Evolutionary conservation across 2,797 vertebrate species (phyloP), one percentile per base, ranked within the genome.

Genomic region (Notamacropus eugenii): DNA sequence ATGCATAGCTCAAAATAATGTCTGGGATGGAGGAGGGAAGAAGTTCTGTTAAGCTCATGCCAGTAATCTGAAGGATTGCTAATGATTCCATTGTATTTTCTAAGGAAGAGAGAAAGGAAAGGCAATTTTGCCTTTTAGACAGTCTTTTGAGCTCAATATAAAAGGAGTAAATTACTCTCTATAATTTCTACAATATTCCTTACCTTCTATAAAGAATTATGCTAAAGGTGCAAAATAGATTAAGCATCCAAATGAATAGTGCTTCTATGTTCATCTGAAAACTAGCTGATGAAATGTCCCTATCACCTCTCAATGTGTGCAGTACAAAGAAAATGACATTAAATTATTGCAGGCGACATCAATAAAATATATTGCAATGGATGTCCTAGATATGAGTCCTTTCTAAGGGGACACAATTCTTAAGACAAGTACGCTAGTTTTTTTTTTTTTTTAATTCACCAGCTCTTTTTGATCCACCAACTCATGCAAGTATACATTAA

Each of bases 151-250:
- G 55, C 0, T 54, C 6, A 90, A 5, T 90, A 62, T 57, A 94
- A 90, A 54, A 59, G 93, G 55, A 90, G 11, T 46, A 90, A 91
- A 90, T 91, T 2, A 87, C 16, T 12, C 91, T 91, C 4, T 4
- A 91, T 93, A 94, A 74, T 58, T 58, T 58, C 27, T 28, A 28
- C 10, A 29, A 58, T 28, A 58, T 58, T 10, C 27, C 57, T 90
- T 2, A 91, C 16, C 9, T 92, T 90, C 5, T 5, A 91, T 93
- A 93, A 59, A 96, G 93, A 91, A 90, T 14, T 19, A 0, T 94
- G n/a, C 91, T 22, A 92, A 93, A 87, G 54, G 12, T 92, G 92
- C 19, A 94, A 59, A 94, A 93, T 0, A n/a, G 52, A 50, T 74
- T 92, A 28, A 95, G 5, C 2, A 55, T 90, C 92, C 96, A 62